Conservation (phyloP, 2,113 vertebrate genomes). For the Reinhardtius hippoglossoides region DNA sequence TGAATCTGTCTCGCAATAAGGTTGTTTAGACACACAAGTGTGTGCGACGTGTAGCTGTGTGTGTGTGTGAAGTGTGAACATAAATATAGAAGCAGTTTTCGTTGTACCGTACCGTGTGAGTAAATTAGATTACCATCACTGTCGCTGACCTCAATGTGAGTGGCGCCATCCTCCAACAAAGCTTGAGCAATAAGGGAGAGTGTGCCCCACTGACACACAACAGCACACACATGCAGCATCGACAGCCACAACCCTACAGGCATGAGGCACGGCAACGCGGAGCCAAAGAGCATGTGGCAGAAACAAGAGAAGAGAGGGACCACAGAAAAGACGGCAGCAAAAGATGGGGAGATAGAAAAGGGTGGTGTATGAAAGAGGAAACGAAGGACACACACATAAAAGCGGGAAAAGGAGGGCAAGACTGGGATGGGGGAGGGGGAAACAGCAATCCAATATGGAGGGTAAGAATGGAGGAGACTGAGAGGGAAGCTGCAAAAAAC, state of each 20-base stretch:
- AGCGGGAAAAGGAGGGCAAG: conserved; percentile 62
- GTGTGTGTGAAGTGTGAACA: conserved; percentile 24
- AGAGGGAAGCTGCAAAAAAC: conserved; percentile 21
- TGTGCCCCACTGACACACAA: conserved; percentile 80
- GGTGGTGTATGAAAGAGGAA: conserved; percentile 37
- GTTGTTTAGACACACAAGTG: conserved; percentile 28
- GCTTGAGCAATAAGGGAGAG: conserved; percentile 49
- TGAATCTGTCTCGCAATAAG: conserved; percentile 23
- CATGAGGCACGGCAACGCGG: conserved; percentile 38
- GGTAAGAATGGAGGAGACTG: conserved; percentile 11
- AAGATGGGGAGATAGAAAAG: conserved; percentile 22
- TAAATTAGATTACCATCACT: conserved; percentile 76
- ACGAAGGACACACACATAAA: conserved; percentile 36
- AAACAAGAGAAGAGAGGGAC: conserved; percentile 10
- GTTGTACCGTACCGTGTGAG: conserved; percentile 35
- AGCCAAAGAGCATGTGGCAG: conserved; percentile 45
- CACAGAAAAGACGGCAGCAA: conserved; percentile 20
- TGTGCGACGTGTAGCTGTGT: conserved; percentile 2
- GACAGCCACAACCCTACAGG: conserved; percentile 64
- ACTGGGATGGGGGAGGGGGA: conserved; percentile 48
- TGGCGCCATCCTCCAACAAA: conserved; percentile 54
- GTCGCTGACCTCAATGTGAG: conserved; percentile 74
- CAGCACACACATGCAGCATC: conserved; percentile 55
- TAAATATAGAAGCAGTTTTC: conserved; percentile 42
- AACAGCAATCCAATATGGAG: conserved; percentile 43